These are phyloP conservation scores for Conomelus anceps DNA, from an alignment of 2,888 invertebrate species.

Conservation along the genomic window DNA sequence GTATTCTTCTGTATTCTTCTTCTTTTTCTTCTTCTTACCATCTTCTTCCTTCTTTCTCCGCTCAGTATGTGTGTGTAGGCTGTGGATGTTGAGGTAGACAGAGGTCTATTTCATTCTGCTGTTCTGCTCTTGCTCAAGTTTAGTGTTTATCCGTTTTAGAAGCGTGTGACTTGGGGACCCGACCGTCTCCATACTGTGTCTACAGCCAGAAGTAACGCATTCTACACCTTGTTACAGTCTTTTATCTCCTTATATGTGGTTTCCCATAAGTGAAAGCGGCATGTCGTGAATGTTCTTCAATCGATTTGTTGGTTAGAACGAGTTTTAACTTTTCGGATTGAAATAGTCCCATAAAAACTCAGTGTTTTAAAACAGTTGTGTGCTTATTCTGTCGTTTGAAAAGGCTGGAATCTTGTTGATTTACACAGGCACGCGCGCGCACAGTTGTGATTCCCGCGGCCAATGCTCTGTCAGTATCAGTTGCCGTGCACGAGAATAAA, in stretches of 20 bases:
- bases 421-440: not conserved
- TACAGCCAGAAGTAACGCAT: not conserved
- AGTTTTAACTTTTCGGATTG: not conserved
- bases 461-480: not conserved
- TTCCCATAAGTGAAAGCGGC: not conserved
- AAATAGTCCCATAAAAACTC: not conserved
- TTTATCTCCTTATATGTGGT: not conserved
- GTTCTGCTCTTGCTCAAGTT: not conserved
- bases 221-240: not conserved
- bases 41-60: not conserved
- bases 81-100: not conserved
- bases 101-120: not conserved
- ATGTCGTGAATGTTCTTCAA: not conserved
- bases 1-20: not conserved
- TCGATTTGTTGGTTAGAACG: not conserved
- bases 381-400: not conserved
- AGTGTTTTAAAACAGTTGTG: not conserved
- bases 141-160: not conserved
- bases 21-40: too few relatives aligned
- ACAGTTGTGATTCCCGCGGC: not conserved
- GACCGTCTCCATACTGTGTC: not conserved
- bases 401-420: not conserved
- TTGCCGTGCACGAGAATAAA: not conserved
- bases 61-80: not conserved
- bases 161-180: not conserved